Conservation (phyloP, 2,888 invertebrate species). For the Erebia epiphron region DNA sequence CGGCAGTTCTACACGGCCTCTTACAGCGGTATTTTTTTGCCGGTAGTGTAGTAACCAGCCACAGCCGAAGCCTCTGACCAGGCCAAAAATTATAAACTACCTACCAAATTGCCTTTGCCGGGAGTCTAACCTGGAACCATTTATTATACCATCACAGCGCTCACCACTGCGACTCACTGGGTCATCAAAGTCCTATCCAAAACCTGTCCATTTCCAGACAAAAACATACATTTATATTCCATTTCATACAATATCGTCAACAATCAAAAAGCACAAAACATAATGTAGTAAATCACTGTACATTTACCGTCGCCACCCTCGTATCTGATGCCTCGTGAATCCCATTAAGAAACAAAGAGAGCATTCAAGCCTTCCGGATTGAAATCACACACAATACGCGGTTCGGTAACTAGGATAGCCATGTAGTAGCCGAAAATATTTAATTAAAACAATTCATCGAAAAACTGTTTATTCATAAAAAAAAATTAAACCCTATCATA, state of each 20-base stretch:
- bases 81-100: too few species aligned
- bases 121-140: too few species aligned
- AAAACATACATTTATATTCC: background rate
- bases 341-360: conserved; percentile 62
- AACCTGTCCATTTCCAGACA: background rate
- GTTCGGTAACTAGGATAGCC: conserved; percentile 26
- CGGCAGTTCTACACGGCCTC: too few species aligned
- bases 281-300: conserved; percentile 31
- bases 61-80: too few species aligned
- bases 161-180: too few species aligned
- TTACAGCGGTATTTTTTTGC: too few species aligned
- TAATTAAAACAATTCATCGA: background rate
- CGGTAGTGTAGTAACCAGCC: too few species aligned
- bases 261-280: conserved; percentile 31
- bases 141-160: too few species aligned
- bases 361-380: conserved; percentile 57
- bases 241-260: conserved; percentile 4
- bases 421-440: conserved; percentile 2
- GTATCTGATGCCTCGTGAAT: conserved; percentile 35
- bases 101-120: too few species aligned
- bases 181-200: background rate
- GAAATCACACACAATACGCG: conserved; percentile 33
- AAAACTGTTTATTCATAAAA: too few species aligned
- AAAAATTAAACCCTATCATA: too few species aligned
- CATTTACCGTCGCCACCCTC: conserved; percentile 32